Evolutionary conservation across 1,140 invertebrate genomes (phyloP), one percentile per base, ranked within the genome.

Genomic region (Radopholus similis): DNA sequence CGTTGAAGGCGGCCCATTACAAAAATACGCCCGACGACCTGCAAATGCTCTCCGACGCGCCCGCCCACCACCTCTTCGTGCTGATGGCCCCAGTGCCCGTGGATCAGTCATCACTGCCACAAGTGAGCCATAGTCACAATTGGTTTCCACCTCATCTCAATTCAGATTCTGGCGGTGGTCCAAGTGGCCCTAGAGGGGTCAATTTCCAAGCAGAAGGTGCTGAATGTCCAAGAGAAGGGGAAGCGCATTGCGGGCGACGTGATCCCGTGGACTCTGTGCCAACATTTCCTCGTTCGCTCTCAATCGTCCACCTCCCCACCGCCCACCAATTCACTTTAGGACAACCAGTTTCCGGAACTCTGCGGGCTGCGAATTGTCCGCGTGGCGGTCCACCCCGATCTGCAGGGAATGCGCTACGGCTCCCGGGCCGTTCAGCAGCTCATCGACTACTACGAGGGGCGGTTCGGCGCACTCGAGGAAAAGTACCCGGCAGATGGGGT

Each of bases 11-110:
- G 0, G 97, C 95, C 13, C 95, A 99, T 86, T 98, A 99, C 82
- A 97, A 71, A 88, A 99, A 99, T 84, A 93, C 90, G 63, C 96
- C 96, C 1, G 97, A 99, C 86, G 96, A 99, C 86, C 85, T 99
- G 9, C 95, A 98, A 87, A 90, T 98, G 88, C 88, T 99, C 85
- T 95, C 94, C 11, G 96, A 99, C 87, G 95, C 95, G 9, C 95
- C 74, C 0, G 93, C 93, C 4, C 95, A 99, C 86, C 91, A 96
- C 84, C 83, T 99, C 21, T 99, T 97, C 85, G 95, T 92, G 79
- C 84, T 99, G 15, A 85, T 98, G 54, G 92, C 92, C 0, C 93
- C 95, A 0, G 87, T 90, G 1, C 86, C 89, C 73, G 85, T 87
- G 4, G 89, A 69, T 79, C 86, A 42, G 84, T 82, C 70, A 5